Percentiles rank a stretch among this genome's conserved stretches.
These are phyloP conservation scores for Caenorhabditis briggsae DNA, from an alignment of 1,140 invertebrate species.

Conservation along the genomic window DNA sequence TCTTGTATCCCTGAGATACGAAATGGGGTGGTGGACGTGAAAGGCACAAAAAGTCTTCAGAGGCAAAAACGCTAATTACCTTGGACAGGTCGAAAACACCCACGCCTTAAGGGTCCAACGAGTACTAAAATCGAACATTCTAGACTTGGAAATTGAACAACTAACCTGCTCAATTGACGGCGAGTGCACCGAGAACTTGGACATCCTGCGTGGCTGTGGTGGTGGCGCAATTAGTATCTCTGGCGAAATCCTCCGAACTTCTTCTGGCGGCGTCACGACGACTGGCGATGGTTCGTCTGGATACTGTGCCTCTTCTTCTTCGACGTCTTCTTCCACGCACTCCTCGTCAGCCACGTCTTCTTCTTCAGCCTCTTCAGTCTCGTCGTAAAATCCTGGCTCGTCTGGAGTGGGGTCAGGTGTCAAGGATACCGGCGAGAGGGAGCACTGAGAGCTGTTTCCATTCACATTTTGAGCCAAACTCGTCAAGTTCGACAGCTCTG, in stretches of 20 bases:
- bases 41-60: no score
- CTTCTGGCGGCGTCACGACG: conserved; percentile 11
- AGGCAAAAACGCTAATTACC: no score
- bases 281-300: not conserved
- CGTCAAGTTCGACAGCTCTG: conserved; percentile 7
- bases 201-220: conserved; percentile 18
- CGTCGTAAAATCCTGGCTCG: conserved; percentile 32
- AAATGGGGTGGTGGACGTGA: no score
- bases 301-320: not conserved
- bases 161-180: conserved; percentile 43
- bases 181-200: conserved; percentile 43
- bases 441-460: conserved; percentile 20
- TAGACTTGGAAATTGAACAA: not conserved
- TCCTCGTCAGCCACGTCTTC: not conserved
- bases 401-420: conserved; percentile 29
- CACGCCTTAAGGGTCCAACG: no score
- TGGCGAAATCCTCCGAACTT: not conserved
- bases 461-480: conserved; percentile 20
- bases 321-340: conserved; percentile 2
- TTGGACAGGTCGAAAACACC: no score
- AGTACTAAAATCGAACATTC: no score
- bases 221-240: conserved; percentile 37
- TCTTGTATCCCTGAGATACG: no score
- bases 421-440: conserved; percentile 5
- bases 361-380: not conserved